phyloP scores from a whole-genome alignment of 2,888 invertebrate genomes.

The Campaea margaritaria region DNA sequence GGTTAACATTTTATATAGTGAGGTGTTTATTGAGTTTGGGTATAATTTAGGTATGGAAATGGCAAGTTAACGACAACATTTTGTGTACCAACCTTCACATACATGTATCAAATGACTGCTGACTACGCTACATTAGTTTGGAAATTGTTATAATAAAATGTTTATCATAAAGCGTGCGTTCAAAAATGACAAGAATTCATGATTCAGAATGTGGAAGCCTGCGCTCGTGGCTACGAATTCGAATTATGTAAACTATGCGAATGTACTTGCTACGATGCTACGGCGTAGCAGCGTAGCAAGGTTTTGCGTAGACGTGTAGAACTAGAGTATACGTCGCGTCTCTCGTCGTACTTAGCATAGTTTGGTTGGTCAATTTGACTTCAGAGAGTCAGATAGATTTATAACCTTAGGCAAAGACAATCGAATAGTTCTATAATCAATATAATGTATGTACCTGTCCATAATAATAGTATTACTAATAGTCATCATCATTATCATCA shows the following conservation, averaged over 20 bases:
- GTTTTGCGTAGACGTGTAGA: slow-evolving; percentile 5
- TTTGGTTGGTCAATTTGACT: too few species aligned
- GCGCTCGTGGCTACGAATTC: slow-evolving; percentile 19
- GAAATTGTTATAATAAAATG: background rate
- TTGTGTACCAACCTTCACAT: slow-evolving; percentile 2
- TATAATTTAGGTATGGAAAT: background rate
- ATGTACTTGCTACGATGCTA: slow-evolving; percentile 27
- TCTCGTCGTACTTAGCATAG: background rate
- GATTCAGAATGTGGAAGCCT: slow-evolving; percentile 10
- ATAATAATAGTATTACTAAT: too few species aligned
- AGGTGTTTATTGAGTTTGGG: slow-evolving; percentile 22
- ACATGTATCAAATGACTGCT: background rate
- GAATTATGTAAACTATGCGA: slow-evolving; percentile 25
- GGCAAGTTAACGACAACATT: background rate
- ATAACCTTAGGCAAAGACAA: too few species aligned
- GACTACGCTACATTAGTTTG: background rate
- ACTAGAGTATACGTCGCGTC: background rate
- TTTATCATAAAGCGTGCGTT: background rate
- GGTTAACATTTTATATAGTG: slow-evolving; percentile 28
- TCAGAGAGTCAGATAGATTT: too few species aligned
- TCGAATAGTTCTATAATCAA: too few species aligned
- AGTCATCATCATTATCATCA: too few species aligned
- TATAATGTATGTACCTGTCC: too few species aligned
- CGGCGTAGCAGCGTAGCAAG: slow-evolving; percentile 26
- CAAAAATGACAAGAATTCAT: slow-evolving; percentile 9